Evolutionary conservation across 2,888 invertebrate species (phyloP), one percentile per base, ranked within the genome.

Genomic region (Coelopa pilipes): DNA sequence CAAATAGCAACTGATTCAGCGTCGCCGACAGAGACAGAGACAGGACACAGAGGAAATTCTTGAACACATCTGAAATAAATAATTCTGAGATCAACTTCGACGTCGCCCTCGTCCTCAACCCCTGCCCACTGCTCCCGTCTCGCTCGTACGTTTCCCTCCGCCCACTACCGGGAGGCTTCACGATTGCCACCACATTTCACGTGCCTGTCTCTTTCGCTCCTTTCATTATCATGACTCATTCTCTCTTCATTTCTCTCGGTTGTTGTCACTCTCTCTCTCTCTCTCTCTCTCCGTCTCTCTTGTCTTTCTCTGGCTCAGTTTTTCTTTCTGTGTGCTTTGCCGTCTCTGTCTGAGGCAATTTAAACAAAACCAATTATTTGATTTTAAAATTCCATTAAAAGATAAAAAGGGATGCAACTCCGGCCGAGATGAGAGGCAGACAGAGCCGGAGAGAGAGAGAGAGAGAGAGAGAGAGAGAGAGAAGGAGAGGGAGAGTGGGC

Each of bases 381-480:
- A 82, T 82, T 82, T 82, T 79, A 79, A 82, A 82, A 82, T 80
- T 80, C 82, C 81, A 80, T 82, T 82, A 82, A 82, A 82, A 82
- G 82, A 82, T 82, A 82, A 81, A 81, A 80, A 76, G 79, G 72
- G 76, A 73, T 73, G 73, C 74, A 74, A 70, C 67, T 65, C 63
- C 53, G 62, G 62, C 45, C 45, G n/a, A 46, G 65, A 65, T 34
- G 34, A 34, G 60, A 53, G 68, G 67, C 45, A 47, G 60, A 73
- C 10, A 5, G 3, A 19, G 15, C 17, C 11, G 9, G 15, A 47
- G 11, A 9, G 46, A 9, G 34, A 34, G 34, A 34, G 7, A 34
- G 34, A 34, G 34, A 34, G 34, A 7, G 7, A 4, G 7, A 7
- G 7, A 34, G 7, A 34, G 34, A 34, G 7, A 34, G 34, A 34